A percentile compares a stretch with the other conserved stretches of the same genome.
Evolutionary conservation across 2,888 invertebrate genomes (phyloP).

Genomic region (Andrena bucephala): DNA sequence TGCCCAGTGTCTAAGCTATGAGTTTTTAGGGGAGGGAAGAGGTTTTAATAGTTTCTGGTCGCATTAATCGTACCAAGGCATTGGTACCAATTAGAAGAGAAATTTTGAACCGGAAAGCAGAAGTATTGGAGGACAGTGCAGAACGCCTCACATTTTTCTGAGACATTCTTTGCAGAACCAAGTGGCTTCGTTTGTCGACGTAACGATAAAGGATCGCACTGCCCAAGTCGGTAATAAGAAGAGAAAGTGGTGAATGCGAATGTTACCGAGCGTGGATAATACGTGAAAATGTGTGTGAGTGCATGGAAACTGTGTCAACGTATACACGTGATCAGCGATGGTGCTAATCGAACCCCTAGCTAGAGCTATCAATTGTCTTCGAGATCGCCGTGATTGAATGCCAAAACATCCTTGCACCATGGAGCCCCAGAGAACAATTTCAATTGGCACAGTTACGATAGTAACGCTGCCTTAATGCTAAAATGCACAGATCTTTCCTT

Average conservation of each 20-base stretch:
- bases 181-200: constrained; percentile 61
- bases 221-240: constrained; percentile 57
- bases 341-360: constrained; percentile 69
- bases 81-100: not conserved
- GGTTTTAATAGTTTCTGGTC: not conserved
- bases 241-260: constrained; percentile 52
- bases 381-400: constrained; percentile 26
- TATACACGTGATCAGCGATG: constrained; percentile 58
- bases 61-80: not conserved
- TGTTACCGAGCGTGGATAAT: constrained; percentile 38
- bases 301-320: constrained; percentile 40
- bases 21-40: not conserved
- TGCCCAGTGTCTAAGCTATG: not conserved
- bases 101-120: not conserved
- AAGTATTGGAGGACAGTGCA: not conserved
- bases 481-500: not conserved
- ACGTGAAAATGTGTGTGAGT: constrained; percentile 29
- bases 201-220: constrained; percentile 69
- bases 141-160: constrained; percentile 39
- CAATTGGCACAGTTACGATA: not conserved
- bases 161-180: constrained; percentile 65
- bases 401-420: constrained; percentile 5
- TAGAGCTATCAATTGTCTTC: constrained; percentile 50
- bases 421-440: not conserved
- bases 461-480: not conserved